Base-by-base conservation (phyloP, 2,888 invertebrate genomes). In the Hyppa rectilinea region DNA sequence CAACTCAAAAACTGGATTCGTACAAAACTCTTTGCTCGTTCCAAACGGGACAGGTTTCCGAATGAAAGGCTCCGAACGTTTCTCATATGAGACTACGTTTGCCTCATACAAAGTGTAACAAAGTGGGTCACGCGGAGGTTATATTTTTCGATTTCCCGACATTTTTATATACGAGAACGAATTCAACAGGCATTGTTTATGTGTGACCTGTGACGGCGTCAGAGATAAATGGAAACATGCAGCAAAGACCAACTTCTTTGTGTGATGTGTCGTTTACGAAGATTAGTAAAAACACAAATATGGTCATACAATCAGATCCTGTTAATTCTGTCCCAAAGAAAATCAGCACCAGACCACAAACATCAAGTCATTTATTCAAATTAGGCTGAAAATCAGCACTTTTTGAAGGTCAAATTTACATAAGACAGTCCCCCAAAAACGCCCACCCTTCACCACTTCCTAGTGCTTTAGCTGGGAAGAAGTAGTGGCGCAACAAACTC, bases 41-140 rank as follows among this genome's bases (percentile, higher is more conserved):
- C 34, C 38, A 74, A 74, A 26, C 53, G 45, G 40, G 50, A 64
- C 58, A 63, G 55, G 45, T 38, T 75, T 58, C 49, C 60, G 34
- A 50, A 69, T 52, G 71, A 58, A 76, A 76, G 34, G 34, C 50
- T 66, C 14, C 23, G 9, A 72, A 64, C 62, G 64, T 77, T 64
- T 59, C 49, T 65, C 50, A 61, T 69, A 80, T 53, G 47, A 49
- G 61, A 61, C 47, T 61, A 47, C 49, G 64, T 73, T 62, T 23
- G 55, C 53, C 47, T 62, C 53, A 59, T 55, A 78, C 50, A 55
- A 34, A 77, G 68, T 40, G 58, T 47, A 49, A 53, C 58, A 40
- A 80, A 68, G 49, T 78, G 47, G 79, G 68, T 78, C 78, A 66
- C 78, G 12, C 40, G n/a, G 4, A 68, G 75, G 66, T 79, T 56